Evolutionary conservation across 2,797 vertebrate genomes (phyloP).

Genomic region (Vultur gryphus): DNA sequence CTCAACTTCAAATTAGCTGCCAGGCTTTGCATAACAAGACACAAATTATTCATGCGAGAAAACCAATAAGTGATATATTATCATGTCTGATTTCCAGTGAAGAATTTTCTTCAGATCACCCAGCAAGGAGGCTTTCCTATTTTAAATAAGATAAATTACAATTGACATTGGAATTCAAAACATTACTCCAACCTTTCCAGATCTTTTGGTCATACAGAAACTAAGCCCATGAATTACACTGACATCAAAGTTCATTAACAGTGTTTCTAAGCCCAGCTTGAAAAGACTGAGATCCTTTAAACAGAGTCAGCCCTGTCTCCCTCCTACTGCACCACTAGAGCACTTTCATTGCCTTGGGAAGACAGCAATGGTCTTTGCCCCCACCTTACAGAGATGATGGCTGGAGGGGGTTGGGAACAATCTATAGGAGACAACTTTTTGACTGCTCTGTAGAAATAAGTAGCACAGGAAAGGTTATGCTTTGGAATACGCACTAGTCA

Average conservation of each 20-base stretch:
- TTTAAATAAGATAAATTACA: slow-evolving; percentile 39
- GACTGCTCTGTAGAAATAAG: background rate
- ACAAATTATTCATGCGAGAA: slow-evolving; percentile 29
- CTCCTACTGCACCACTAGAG: background rate
- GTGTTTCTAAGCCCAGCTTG: background rate
- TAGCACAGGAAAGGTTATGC: background rate
- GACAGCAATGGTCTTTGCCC: background rate
- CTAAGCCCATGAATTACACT: slow-evolving; percentile 11
- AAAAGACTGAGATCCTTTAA: background rate
- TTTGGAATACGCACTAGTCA: background rate
- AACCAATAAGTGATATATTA: slow-evolving; percentile 46
- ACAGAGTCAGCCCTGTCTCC: background rate
- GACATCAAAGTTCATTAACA: slow-evolving; percentile 3
- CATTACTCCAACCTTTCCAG: slow-evolving; percentile 14
- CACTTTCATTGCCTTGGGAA: background rate
- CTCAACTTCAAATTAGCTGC: slow-evolving; percentile 24
- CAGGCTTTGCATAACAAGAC: slow-evolving; percentile 19
- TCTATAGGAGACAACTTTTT: background rate
- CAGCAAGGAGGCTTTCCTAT: background rate
- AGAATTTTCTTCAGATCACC: slow-evolving; percentile 15
- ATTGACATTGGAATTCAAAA: slow-evolving; percentile 42
- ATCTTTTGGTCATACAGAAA: background rate
- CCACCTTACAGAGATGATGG: background rate
- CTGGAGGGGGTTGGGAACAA: background rate
- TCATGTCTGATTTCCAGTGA: background rate